Evolutionary conservation across 2,113 vertebrate genomes (phyloP), one percentile per base, ranked within the genome.

Genomic region (Donacobius atricapilla): DNA sequence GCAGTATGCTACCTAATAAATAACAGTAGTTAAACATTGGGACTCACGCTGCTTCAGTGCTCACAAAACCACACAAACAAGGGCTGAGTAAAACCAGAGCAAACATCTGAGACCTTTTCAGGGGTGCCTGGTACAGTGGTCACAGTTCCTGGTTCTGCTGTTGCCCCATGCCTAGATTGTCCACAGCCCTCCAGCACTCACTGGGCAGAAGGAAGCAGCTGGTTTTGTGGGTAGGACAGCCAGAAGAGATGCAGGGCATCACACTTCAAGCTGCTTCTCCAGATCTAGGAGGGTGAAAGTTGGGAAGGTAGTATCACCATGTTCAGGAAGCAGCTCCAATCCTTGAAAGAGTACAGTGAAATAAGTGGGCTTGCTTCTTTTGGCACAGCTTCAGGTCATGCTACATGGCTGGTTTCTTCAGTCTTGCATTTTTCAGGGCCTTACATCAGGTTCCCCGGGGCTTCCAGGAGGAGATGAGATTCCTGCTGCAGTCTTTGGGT

Each of bases 1-100:
- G 60, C 69, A 78, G 88, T 28, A 51, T 86, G 80, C 44, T 88
- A 70, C 66, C 64, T 90, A 80, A 94, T 90, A 97, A 92, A 94
- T 96, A 95, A 90, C 63, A 92, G 44, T 78, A 73, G 71, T 77
- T 90, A 77, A 65, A 83, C 68, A 60, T 1, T 63, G 21, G 47
- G 71, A 58, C 19, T 86, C 28, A 31, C 0, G 0, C n/a, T 77
- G 39, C 42, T 95, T 71, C 39, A 16, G 30, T 44, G 12, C 53
- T 93, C 47, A 40, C 44, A 81, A 81, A 89, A 69, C 40, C 37
- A 27, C 44, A 71, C 20, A 79, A 66, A 78, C 39, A 56, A 56
- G 16, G n/a, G 65, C 17, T 2, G 1, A 78, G 75, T 48, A 33
- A 71, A 92, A 73, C 8, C 35, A 66, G 51, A 76, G 39, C 47